Conservation (phyloP, 2,888 invertebrate species). For the Drosophila longiperda region DNA sequence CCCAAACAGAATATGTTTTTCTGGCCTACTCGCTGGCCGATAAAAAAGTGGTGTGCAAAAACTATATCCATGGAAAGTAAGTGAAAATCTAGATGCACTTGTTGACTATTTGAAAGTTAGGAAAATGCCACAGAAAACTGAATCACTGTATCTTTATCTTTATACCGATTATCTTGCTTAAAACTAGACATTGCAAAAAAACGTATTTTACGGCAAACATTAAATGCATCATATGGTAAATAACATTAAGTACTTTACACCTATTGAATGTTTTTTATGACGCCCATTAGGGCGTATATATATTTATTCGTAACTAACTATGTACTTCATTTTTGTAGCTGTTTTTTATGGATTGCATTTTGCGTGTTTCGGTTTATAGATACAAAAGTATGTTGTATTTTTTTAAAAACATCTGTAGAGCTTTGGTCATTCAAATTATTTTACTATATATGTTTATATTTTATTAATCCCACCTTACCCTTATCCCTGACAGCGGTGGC, state of each 20-base stretch:
- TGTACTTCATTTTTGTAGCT: constrained; percentile 40
- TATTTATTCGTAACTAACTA: constrained; percentile 7
- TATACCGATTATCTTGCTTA: constrained; percentile 55
- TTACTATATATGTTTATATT: constrained; percentile 5
- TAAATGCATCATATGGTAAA: constrained; percentile 83
- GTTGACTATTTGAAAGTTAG: constrained; percentile 23
- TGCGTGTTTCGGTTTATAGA: constrained; percentile 53
- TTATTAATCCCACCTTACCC: background rate
- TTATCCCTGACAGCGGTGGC: constrained; percentile 84
- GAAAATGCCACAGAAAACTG: constrained; percentile 25
- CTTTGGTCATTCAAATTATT: constrained; percentile 7
- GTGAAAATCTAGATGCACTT: constrained; percentile 41
- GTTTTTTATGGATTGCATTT: constrained; percentile 65
- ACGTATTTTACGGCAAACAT: constrained; percentile 83
- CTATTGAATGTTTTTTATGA: constrained; percentile 43
- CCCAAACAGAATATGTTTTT: constrained; percentile 76
- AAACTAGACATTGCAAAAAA: constrained; percentile 83
- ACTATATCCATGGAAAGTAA: constrained; percentile 80
- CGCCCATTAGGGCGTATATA: constrained; percentile 24
- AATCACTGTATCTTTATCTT: constrained; percentile 60
- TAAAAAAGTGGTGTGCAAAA: constrained; percentile 74
- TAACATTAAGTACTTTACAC: constrained; percentile 60
- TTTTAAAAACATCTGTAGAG: constrained; percentile 26
- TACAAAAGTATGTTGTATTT: constrained; percentile 39
- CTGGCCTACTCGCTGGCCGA: constrained; percentile 75